These are phyloP conservation scores for Baryphthengus martii DNA, from an alignment of 2,113 vertebrate genomes.

Conservation along the genomic window DNA sequence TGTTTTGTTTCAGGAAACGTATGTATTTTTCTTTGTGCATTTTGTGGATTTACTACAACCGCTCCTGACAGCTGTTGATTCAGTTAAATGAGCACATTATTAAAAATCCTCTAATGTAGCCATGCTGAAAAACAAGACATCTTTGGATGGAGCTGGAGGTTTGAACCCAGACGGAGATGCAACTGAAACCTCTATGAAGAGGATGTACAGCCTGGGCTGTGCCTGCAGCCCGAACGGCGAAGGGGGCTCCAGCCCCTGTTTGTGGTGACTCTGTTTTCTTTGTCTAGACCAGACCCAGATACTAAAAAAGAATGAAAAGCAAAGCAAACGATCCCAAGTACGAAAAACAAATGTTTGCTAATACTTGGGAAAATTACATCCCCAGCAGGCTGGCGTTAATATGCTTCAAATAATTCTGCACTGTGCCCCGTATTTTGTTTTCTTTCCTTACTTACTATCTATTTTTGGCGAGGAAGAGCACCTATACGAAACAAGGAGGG, in stretches of 20 bases:
- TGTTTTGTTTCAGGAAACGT: conserved; percentile 67
- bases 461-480: conserved; percentile 26
- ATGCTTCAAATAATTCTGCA: conserved; percentile 54
- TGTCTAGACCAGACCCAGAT: conserved; percentile 62
- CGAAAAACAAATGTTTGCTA: conserved; percentile 39
- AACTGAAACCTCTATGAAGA: conserved; percentile 2
- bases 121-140: conserved; percentile 42
- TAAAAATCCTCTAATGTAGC: conserved; percentile 58
- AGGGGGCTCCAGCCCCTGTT: conserved; percentile 38
- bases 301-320: conserved; percentile 41
- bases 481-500: neutral
- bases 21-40: conserved; percentile 69
- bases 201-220: neutral
- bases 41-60: conserved; percentile 72
- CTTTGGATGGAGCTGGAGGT: conserved; percentile 48
- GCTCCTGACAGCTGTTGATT: conserved; percentile 78
- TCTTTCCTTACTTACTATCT: neutral
- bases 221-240: neutral
- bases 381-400: conserved; percentile 42
- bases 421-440: neutral
- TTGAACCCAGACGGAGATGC: conserved; percentile 2
- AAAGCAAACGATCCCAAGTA: conserved; percentile 43
- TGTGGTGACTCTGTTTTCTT: conserved; percentile 52
- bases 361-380: conserved; percentile 32
- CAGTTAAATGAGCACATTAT: conserved; percentile 72